Evolutionary conservation across 2,113 vertebrate genomes (phyloP).

Genomic region (Panthera leo): DNA sequence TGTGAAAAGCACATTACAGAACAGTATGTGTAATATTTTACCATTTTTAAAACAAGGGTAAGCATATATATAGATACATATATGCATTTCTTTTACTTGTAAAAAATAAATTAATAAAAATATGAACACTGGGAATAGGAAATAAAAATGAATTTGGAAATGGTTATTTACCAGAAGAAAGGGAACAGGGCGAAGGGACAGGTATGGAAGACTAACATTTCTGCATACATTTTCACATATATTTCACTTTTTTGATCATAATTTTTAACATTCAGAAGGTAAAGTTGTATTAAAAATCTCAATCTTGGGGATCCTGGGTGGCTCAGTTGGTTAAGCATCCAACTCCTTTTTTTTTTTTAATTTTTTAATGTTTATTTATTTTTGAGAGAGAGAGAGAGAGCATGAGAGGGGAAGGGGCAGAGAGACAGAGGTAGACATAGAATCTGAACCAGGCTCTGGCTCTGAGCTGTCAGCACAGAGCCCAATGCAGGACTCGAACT

Average conservation of each 20-base stretch:
- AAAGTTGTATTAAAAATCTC: background rate
- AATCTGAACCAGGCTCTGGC: too few species aligned
- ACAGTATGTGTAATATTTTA: background rate
- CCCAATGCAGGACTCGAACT: too few species aligned
- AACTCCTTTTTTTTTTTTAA: too few species aligned
- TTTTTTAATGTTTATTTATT: too few species aligned
- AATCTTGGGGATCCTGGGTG: too few species aligned
- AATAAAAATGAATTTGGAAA: background rate
- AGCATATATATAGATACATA: background rate
- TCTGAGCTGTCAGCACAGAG: too few species aligned
- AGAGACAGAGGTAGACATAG: too few species aligned
- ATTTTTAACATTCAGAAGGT: background rate
- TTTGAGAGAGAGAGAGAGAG: too few species aligned
- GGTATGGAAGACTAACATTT: background rate
- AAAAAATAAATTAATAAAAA: background rate
- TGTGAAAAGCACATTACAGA: background rate
- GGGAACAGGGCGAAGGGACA: background rate
- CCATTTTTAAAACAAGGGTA: background rate
- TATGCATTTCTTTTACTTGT: background rate
- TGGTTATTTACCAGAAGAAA: background rate
- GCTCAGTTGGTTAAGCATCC: too few species aligned
- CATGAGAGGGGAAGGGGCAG: too few species aligned
- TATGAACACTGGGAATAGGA: background rate
- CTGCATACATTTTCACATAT: background rate
- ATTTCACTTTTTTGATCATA: background rate